A percentile compares a stretch with the other conserved stretches of the same genome.
Evolutionary conservation across 2,888 invertebrate genomes (phyloP).

Genomic region (Latrodectus hesperus): DNA sequence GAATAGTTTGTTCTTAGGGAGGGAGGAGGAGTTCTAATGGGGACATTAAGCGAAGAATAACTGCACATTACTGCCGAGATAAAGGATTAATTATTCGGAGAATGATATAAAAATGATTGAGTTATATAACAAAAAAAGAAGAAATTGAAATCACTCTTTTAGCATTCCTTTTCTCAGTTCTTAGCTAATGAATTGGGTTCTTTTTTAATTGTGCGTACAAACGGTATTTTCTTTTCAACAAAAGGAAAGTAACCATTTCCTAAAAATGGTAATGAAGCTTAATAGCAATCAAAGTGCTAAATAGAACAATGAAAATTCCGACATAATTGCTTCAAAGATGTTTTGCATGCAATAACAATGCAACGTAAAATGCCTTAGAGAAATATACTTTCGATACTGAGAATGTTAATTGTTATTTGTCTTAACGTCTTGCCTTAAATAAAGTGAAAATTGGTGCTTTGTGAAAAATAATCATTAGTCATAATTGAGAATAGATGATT

Average conservation of each 20-base stretch:
- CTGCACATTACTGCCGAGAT: constrained; percentile 39
- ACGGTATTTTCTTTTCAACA: not conserved
- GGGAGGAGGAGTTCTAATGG: constrained; percentile 29
- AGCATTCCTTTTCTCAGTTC: constrained; percentile 38
- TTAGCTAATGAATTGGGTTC: constrained; percentile 49
- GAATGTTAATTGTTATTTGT: too few species aligned
- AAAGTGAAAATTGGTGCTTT: too few species aligned
- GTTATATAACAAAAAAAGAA: not conserved
- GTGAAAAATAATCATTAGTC: too few species aligned
- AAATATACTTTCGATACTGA: too few species aligned
- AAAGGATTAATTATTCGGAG: constrained; percentile 54
- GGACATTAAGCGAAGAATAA: constrained; percentile 52
- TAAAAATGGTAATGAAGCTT: not conserved
- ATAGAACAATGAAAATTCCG: not conserved
- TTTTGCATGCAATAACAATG: not conserved
- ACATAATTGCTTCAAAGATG: not conserved
- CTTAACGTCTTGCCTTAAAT: too few species aligned
- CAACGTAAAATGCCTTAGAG: not conserved
- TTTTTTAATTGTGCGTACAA: constrained; percentile 10
- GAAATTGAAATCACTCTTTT: constrained; percentile 44
- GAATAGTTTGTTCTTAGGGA: constrained; percentile 36
- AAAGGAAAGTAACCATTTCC: not conserved
- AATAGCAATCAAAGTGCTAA: not conserved
- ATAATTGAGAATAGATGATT: too few species aligned
- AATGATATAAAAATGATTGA: constrained; percentile 61